A percentile compares a stretch with the other conserved stretches of the same genome.
Evolutionary conservation across 2,113 vertebrate genomes (phyloP).

Genomic region (Mesoclemmys tuberculata): DNA sequence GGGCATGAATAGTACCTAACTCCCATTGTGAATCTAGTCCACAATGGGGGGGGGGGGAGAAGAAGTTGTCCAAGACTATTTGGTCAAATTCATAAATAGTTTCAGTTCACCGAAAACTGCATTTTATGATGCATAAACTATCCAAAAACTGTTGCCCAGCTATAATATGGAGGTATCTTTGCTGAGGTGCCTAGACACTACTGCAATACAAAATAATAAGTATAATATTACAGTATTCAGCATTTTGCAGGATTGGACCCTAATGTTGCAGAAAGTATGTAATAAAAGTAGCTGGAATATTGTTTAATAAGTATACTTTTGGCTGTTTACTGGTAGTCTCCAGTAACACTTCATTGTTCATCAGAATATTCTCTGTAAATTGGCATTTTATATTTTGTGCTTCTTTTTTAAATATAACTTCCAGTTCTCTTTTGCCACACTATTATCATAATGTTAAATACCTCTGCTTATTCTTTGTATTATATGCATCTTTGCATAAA

Average conservation of each 20-base stretch:
- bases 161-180: neutral
- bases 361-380: slow-evolving; percentile 48
- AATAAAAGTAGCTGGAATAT: slow-evolving; percentile 64
- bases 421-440: slow-evolving; percentile 50
- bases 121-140: too few relatives aligned
- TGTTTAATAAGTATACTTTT: slow-evolving; percentile 57
- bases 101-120: neutral
- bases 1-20: neutral
- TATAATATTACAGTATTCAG: neutral
- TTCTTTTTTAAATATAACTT: slow-evolving; percentile 54
- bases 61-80: neutral
- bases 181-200: fast-evolving
- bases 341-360: slow-evolving; percentile 27
- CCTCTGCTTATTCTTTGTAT: slow-evolving; percentile 44
- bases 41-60: neutral
- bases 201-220: fast-evolving
- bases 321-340: slow-evolving; percentile 15
- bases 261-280: slow-evolving; percentile 27
- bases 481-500: slow-evolving; percentile 33
- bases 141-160: neutral
- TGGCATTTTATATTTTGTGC: slow-evolving; percentile 26
- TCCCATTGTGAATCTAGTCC: neutral
- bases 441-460: slow-evolving; percentile 15
- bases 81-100: neutral
- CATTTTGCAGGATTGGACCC: neutral